Conservation (phyloP, 2,797 vertebrate species). For the Labeo calbasu region DNA sequence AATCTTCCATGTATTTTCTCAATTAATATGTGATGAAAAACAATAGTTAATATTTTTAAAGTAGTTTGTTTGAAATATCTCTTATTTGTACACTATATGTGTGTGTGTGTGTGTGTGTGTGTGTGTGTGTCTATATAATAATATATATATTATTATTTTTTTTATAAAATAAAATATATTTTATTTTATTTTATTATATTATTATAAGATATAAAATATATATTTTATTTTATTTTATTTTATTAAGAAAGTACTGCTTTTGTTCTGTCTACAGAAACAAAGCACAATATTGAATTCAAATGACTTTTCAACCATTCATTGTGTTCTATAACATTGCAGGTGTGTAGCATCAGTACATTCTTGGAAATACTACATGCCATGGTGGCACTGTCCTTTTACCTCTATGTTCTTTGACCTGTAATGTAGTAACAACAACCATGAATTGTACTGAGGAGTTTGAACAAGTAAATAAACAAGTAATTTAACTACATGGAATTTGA, state of each 20-base stretch:
- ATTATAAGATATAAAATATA: too few species aligned
- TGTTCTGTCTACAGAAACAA: not conserved
- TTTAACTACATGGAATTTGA: not conserved
- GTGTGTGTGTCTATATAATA: too few species aligned
- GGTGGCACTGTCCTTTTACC: not conserved
- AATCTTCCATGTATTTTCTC: not conserved
- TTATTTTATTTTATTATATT: too few species aligned
- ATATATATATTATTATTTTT: too few species aligned
- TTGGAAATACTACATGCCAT: not conserved
- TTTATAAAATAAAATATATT: too few species aligned
- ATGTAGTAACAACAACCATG: not conserved
- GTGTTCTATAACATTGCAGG: not conserved
- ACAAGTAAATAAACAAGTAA: slow-evolving; percentile 4
- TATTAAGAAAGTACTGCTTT: not conserved
- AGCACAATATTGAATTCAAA: not conserved
- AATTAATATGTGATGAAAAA: not conserved
- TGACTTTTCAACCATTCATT: not conserved
- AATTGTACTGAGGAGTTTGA: not conserved
- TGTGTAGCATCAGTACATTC: not conserved
- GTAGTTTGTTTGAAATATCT: not conserved
- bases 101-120: too few species aligned
- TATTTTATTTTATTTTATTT: not conserved
- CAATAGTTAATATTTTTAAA: not conserved
- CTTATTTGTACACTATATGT: not conserved
- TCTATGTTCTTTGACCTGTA: not conserved